phyloP scores from a whole-genome alignment of 2,888 invertebrate genomes.

The Lamellibrachia columna region DNA sequence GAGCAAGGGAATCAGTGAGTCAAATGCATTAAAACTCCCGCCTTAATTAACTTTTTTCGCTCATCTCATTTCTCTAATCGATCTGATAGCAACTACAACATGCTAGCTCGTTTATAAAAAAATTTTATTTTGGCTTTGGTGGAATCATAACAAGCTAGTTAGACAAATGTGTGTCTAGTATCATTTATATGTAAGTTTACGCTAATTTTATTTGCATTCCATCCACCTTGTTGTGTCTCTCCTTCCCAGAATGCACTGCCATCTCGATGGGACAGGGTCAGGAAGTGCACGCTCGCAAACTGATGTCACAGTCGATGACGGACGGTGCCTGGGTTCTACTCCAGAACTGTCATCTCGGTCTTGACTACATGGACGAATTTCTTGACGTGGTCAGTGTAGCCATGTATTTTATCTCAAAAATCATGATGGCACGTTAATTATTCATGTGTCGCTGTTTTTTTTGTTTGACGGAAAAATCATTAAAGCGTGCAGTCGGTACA shows the following conservation, averaged over 20 bases:
- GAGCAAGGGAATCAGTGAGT: slow-evolving; percentile 82
- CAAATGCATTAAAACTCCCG: not conserved
- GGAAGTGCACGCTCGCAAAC: slow-evolving; percentile 84
- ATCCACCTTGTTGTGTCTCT: not conserved
- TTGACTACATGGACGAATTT: slow-evolving; percentile 91
- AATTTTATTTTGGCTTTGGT: too few species aligned
- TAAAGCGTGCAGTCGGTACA: not conserved
- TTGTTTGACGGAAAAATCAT: not conserved
- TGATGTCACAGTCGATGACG: slow-evolving; percentile 81
- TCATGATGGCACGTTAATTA: not conserved
- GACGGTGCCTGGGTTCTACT: slow-evolving; percentile 91
- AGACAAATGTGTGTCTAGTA: too few species aligned
- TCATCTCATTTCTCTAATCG: too few species aligned
- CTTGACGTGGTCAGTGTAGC: slow-evolving; percentile 81
- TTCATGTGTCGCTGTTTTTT: not conserved
- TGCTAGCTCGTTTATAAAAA: too few species aligned
- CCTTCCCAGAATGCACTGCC: slow-evolving; percentile 69
- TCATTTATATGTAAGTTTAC: slow-evolving; percentile 10
- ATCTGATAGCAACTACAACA: too few species aligned
- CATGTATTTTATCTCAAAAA: not conserved
- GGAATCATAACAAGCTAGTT: too few species aligned
- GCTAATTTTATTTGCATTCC: not conserved
- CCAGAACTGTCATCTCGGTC: slow-evolving; percentile 94
- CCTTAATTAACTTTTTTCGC: too few species aligned
- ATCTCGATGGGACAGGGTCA: slow-evolving; percentile 99